Evolutionary conservation across 2,888 invertebrate species (phyloP).

Genomic region (Drosophila pseudotakahashii): DNA sequence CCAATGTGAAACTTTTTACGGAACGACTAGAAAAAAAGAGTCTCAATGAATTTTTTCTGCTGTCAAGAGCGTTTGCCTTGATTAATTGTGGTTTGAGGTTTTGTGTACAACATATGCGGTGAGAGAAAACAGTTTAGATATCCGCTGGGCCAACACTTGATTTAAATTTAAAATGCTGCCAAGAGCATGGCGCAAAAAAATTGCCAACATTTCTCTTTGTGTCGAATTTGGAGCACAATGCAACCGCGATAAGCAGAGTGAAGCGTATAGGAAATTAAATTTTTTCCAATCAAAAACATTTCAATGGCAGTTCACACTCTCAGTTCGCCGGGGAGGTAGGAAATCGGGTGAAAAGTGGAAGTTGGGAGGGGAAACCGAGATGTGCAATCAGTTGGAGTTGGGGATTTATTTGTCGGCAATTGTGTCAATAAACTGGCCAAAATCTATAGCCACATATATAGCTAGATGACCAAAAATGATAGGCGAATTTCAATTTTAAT

Average conservation of each 20-base stretch:
- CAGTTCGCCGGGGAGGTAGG: conserved; percentile 7
- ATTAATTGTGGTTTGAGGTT: conserved; percentile 79
- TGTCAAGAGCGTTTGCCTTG: conserved; percentile 68
- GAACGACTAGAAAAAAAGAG: conserved; percentile 30
- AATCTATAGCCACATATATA: conserved; percentile 8
- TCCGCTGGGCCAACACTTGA: conserved; percentile 56
- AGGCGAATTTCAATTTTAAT: conserved; percentile 18
- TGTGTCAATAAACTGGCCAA: conserved; percentile 45
- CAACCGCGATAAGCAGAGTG: conserved; percentile 69
- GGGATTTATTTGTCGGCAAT: conserved; percentile 46
- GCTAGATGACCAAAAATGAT: conserved; percentile 3
- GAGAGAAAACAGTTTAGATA: conserved; percentile 69
- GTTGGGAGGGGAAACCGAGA: conserved; percentile 13
- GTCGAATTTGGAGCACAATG: conserved; percentile 60
- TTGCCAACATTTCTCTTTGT: conserved; percentile 55
- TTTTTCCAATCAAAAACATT: conserved; percentile 83
- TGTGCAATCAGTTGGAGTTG: conserved; percentile 47
- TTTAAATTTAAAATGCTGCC: conserved; percentile 64
- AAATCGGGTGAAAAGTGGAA: conserved; percentile 1
- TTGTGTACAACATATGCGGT: conserved; percentile 28
- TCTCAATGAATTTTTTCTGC: conserved; percentile 61
- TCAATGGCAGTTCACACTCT: conserved; percentile 72
- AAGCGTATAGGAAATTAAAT: conserved; percentile 82
- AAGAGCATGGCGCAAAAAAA: conserved; percentile 37
- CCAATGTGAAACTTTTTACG: conserved; percentile 40